Base-by-base conservation (phyloP, 53 echinoderm and acorn worm species). In the Henricia sp. region DNA sequence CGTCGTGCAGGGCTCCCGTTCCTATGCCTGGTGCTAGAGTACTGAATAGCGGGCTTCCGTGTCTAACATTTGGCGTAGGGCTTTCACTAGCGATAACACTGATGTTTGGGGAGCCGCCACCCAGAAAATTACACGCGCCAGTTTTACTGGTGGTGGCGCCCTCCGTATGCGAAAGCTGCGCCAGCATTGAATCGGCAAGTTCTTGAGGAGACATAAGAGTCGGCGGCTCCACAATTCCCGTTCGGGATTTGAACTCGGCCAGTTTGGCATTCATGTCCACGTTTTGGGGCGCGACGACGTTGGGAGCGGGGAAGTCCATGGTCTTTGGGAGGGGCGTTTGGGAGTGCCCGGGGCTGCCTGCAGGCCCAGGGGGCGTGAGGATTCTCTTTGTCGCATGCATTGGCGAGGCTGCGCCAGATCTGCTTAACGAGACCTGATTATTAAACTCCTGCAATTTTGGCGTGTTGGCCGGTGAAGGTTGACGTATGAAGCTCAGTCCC, bases 151-250 rank as follows among this genome's bases (percentile, higher is more conserved):
- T 74, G 41, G 67, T 40, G 23, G 86, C 51, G 14, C 75, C 63
- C 51, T 94, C 94, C 3, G 89, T 83, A 82, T 94, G 94, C 4
- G 99, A 90, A 26, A 99, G 92, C 85, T 94, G 92, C 6, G 94
- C 94, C 80, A 99, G 73, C 99, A 99, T 94, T 63, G 87, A 95
- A 87, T 99, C 94, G 0, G 99, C 99, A 37, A 99, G 94, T 84
- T 94, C 99, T 87, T 99, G 99, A 88, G 99, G 99, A 30, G 99
- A 99, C 86, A 99, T 88, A 41, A 94, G 83, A 76, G 83, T 92
- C 50, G 83, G 90, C 52, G 87, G 88, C 64, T 90, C 88, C 32
- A 86, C 91, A 12, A 85, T 82, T 13, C 95, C 95, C 33, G 92
- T 90, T 64, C 92, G 87, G 6, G 99, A 88, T 71, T 94, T 90